Evolutionary conservation across 2,797 vertebrate species (phyloP), one percentile per base, ranked within the genome.

Genomic region (Pangasius macronema): DNA sequence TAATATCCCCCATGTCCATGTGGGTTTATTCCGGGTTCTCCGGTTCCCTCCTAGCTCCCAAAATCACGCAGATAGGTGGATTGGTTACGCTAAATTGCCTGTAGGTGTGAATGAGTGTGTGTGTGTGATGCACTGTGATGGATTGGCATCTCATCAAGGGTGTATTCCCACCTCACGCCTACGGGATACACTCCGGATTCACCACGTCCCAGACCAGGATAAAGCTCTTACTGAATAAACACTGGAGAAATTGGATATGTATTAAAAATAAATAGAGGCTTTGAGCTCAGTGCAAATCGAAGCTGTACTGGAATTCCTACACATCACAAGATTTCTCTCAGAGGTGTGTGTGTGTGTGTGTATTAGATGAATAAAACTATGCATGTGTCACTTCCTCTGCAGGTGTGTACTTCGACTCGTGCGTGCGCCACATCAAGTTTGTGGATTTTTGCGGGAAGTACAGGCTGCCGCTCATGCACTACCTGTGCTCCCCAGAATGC

Each of bases 391-490:
- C 33, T 72, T 85, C 72, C 70, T 89, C 77, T 91, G 1, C 94
- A 99, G 98, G 98, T 33, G 99, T 99, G 86, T 99, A 99, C 95
- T 99, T 99, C 36, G 98, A 99, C 94, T 98, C 97, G n/a, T 99
- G 99, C 2, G 98, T 99, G 92, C 96, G 98, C 82, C 99, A 99
- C 61, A 99, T 99, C 94, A 99, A 99, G 93, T 99, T 99, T 9
- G 98, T 99, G 92, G 99, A 99, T 95, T 99, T 99, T 94, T 99
- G 99, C 53, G 99, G 99, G 76, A 99, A 99, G 94, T 99, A 99
- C 65, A 97, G 98, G 5, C 96, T 99, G 75, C 99, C 99, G 0
- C 95, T 99, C 92, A 99, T 99, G 98, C 98, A 99, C 95, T 99
- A 99, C 95, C 95, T 99, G 94, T 99, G 99, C 94, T 99, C 99